Percentiles rank a stretch among this genome's conserved stretches.
Evolutionary conservation across 2,888 invertebrate species (phyloP).

Genomic region (Agriopis marginaria): DNA sequence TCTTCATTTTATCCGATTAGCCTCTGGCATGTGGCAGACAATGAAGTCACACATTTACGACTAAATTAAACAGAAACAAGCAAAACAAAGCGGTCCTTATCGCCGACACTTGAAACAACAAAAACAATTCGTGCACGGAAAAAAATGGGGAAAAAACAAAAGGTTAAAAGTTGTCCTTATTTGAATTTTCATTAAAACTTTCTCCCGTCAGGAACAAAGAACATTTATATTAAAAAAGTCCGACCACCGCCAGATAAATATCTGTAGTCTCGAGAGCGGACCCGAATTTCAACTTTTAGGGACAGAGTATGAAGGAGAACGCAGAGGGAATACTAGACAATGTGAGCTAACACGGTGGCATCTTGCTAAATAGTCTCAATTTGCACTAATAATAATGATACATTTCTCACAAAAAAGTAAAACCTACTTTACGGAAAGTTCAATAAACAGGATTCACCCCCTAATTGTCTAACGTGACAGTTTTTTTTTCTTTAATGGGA

Average conservation of each 20-base stretch:
- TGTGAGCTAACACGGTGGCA: neutral
- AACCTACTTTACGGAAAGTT: too few species aligned
- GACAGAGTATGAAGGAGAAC: constrained; percentile 58
- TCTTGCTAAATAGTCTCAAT: too few species aligned
- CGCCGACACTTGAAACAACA: constrained; percentile 68
- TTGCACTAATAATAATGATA: too few species aligned
- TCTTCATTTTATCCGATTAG: too few species aligned
- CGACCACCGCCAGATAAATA: constrained; percentile 84
- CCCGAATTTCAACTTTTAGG: constrained; percentile 77
- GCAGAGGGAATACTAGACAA: constrained; percentile 54
- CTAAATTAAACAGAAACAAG: constrained; percentile 37
- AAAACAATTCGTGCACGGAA: constrained; percentile 71
- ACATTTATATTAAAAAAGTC: constrained; percentile 87
- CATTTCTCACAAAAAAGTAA: too few species aligned
- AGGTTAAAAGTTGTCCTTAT: constrained; percentile 82
- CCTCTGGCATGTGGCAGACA: constrained; percentile 14
- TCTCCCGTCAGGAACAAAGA: constrained; percentile 85
- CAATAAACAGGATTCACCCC: too few species aligned
- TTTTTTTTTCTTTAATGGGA: too few species aligned
- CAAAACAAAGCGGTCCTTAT: constrained; percentile 50
- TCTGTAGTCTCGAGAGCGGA: constrained; percentile 84
- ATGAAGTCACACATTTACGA: constrained; percentile 32
- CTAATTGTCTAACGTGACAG: too few species aligned
- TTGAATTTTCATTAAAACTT: constrained; percentile 84
- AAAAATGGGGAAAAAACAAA: constrained; percentile 65